These are phyloP conservation scores for Lydus trimaculatus DNA, from an alignment of 2,888 invertebrate species.

Conservation along the genomic window DNA sequence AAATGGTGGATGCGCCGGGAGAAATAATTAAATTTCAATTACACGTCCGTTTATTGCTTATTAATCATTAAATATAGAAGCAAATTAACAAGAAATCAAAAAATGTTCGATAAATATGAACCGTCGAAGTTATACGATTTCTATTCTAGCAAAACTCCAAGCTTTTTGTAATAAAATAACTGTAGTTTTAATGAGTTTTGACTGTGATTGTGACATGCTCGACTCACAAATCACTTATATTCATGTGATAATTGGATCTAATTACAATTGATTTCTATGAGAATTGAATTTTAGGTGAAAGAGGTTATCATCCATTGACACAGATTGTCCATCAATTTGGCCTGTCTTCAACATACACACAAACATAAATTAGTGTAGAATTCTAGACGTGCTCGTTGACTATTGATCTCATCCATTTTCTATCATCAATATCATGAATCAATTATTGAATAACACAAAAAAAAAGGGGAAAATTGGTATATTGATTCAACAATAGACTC, in stretches of 20 bases:
- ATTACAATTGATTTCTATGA: neutral
- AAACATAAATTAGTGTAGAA: neutral
- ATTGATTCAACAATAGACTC: constrained; percentile 18
- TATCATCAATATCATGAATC: constrained; percentile 13
- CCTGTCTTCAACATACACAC: neutral
- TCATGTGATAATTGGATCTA: neutral
- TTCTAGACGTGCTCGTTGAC: neutral
- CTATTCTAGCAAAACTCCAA: neutral
- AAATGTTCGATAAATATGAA: neutral
- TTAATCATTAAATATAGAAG: too few relatives aligned
- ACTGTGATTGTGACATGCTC: too few relatives aligned
- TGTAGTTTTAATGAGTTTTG: too few relatives aligned
- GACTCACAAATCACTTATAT: too few relatives aligned
- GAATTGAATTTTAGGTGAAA: neutral
- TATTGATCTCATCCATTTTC: constrained; percentile 7
- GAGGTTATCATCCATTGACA: too few relatives aligned
- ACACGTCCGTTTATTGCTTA: too few relatives aligned
- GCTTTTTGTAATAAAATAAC: neutral
- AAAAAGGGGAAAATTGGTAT: neutral
- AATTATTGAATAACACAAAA: constrained; percentile 19
- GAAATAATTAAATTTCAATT: too few relatives aligned
- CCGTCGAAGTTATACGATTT: neutral
- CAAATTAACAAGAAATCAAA: too few relatives aligned
- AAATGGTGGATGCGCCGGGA: neutral
- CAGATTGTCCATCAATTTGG: neutral